Base-by-base conservation (phyloP, 2,113 vertebrate genomes). In the Larimichthys polyactis region DNA sequence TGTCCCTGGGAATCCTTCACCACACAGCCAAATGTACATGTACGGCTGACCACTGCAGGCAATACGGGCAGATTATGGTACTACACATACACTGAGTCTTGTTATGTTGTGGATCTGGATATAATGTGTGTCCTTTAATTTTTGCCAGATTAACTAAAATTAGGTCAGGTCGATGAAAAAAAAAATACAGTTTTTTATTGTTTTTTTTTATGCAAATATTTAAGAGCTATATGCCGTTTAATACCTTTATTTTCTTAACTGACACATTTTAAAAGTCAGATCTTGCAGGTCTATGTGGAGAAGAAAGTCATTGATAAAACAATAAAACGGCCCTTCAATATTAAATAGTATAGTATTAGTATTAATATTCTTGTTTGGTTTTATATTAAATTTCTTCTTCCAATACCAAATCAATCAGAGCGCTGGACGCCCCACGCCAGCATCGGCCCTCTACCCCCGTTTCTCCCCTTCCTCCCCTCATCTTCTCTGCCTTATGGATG, bases 1-100 rank as follows among this genome's bases (percentile, higher is more conserved):
- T 85, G 91, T 93, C 90, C 85, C 90, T 93, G 90, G 88, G 91
- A 94, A 91, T 92, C 90, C 90, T 93, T 94, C 88, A 83, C 63
- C 79, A 84, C 69, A 48, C 60, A 72, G 78, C 75, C 75, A 85
- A 88, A 90, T 66, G 81, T 72, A 78, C 81, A 81, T 36, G 85
- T 83, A 80, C 65, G 73, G 74, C 83, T 88, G 90, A 89, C 84
- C 90, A 91, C 90, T 91, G 84, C 81, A 62, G 90, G 90, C 82
- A 43, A 46, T 19, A 24, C 49, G 0, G 85, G n/a, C 74, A 67
- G 68, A 85, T 81, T 60, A 80, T 58, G 64, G 63, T 40, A 8
- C 78, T 6, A 54, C 76, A 75, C 58, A 48, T 78, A 51, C 55
- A 64, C 55, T 36, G 40, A 52, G 57, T 17, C 43, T 24, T 71